Evolutionary conservation across 2,888 invertebrate genomes (phyloP), one percentile per base, ranked within the genome.

Genomic region (Leistus spinibarbis): DNA sequence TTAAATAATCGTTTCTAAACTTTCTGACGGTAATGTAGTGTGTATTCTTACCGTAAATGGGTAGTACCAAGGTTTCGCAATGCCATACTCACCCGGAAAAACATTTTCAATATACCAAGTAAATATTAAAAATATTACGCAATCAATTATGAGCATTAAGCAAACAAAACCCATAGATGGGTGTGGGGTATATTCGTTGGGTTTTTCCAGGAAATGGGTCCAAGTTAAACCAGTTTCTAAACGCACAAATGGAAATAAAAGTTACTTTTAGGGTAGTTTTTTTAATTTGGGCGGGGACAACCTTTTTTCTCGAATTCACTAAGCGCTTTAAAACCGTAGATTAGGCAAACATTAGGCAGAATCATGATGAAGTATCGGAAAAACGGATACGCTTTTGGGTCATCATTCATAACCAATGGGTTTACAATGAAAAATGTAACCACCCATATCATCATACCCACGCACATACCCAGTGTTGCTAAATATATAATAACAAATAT

Each of bases 1-100:
- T n/a, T n/a, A n/a, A n/a, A n/a, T n/a, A n/a, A n/a, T n/a, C n/a
- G n/a, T n/a, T n/a, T n/a, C 53, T 53, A 53, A 9, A 53, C 57
- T 57, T 5, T 57, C 16, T 13, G 16, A 19, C 19, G 22, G 16
- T 60, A 9, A 0, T 56, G 17, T 56, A n/a, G 7, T 13, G 3
- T 16, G 17, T 1, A 19, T 16, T 19, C 67, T 77, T 78, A 78
- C 79, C 54, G 53, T 71, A 53, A 81, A 24, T 10, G 81, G 79
- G 71, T 79, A 82, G 76, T 77, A 76, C 69, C 78, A 88, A 0
- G 89, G 88, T 79, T 88, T 88, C 7, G 90, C 87, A 1, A 91
- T 86, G 13, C 92, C 92, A 83, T 87, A 91, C 69, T 88, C 87
- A 60, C 91, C 91, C 1, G 92, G 92, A 74, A 82, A 81, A 4